Percentiles rank a stretch among this genome's conserved stretches.
phyloP scores from a whole-genome alignment of 2,797 vertebrate species.

The Masticophis lateralis region DNA sequence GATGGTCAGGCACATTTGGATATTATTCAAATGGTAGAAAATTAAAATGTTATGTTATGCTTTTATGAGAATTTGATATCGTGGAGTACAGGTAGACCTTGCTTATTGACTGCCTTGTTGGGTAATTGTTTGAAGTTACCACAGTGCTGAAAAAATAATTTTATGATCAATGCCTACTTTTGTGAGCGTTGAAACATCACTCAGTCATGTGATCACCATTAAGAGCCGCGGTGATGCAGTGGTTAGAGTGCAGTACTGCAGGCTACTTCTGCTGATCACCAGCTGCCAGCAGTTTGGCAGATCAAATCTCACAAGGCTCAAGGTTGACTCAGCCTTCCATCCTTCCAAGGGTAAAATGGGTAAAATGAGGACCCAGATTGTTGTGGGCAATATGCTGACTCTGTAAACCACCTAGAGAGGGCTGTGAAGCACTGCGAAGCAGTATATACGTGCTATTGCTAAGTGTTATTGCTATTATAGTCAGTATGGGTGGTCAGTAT shows the following conservation, averaged over 20 bases:
- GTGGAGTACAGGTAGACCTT: not conserved
- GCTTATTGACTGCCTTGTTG: not conserved
- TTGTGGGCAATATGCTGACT: too few species aligned
- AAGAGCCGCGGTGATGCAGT: too few species aligned
- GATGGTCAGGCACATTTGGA: not conserved
- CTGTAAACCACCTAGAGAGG: too few species aligned
- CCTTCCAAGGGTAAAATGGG: too few species aligned
- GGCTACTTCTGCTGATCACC: too few species aligned
- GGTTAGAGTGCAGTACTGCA: too few species aligned
- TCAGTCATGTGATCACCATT: not conserved
- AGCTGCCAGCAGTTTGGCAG: too few species aligned
- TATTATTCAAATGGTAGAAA: not conserved
- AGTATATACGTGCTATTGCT: too few species aligned
- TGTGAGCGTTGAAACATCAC: not conserved
- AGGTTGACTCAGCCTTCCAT: too few species aligned
- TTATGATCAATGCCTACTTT: not conserved
- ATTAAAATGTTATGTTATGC: not conserved
- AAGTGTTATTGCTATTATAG: not conserved
- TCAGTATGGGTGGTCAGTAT: not conserved
- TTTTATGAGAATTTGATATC: not conserved
- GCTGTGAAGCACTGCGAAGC: too few species aligned
- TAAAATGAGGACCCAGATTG: too few species aligned
- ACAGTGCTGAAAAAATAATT: not conserved
- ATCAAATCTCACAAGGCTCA: too few species aligned
- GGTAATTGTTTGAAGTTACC: not conserved